Percentiles rank a stretch among this genome's conserved stretches.
Conservation (phyloP, 35 echinoderm and acorn worm species). For the Lytechinus variegatus region DNA sequence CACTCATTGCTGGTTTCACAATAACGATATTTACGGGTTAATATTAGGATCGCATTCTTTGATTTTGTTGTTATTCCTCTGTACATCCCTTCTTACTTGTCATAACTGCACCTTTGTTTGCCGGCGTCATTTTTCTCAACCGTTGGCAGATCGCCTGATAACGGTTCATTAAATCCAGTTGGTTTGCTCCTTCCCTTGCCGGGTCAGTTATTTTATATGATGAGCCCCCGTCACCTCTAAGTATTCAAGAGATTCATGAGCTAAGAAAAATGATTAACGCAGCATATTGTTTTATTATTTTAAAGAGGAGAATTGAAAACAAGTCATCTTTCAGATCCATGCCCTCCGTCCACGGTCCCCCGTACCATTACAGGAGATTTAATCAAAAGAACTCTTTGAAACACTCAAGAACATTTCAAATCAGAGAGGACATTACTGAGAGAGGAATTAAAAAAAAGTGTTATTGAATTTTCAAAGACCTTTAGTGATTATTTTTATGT, state of each 20-base stretch:
- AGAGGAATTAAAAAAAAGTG: too few relatives aligned
- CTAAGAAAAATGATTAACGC: neutral
- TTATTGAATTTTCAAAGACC: too few relatives aligned
- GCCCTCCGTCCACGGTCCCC: neutral
- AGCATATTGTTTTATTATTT: neutral
- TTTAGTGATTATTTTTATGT: too few relatives aligned
- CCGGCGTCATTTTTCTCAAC: neutral
- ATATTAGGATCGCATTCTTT: too few relatives aligned
- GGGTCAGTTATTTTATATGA: slow-evolving; percentile 7
- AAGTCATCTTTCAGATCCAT: neutral
- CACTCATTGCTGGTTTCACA: too few relatives aligned
- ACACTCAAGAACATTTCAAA: too few relatives aligned
- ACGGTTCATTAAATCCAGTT: neutral
- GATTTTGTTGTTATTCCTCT: neutral
- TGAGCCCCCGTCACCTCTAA: neutral
- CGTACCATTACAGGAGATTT: too few relatives aligned
- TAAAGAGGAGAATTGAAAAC: neutral
- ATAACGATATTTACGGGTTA: too few relatives aligned
- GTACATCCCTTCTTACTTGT: neutral
- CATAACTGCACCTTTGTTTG: neutral
- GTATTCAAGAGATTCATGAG: neutral
- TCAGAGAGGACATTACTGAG: too few relatives aligned
- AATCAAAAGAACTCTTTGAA: too few relatives aligned
- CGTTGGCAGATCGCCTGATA: neutral
- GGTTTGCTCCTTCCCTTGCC: neutral